Base-by-base conservation (phyloP, 2,113 vertebrate species). In the Thunnus maccoyii region DNA sequence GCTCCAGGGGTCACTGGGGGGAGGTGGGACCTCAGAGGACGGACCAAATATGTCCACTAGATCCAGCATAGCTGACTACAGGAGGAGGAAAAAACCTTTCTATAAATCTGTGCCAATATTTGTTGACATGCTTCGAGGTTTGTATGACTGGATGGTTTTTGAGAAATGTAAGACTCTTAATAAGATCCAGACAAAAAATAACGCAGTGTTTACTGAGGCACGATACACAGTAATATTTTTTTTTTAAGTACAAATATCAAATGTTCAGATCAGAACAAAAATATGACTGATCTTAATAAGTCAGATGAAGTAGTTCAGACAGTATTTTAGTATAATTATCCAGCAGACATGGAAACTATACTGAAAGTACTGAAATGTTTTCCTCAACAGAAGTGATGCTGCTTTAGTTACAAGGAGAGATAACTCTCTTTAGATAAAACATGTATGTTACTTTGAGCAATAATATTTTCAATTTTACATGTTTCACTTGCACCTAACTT, bases 41-140 rank as follows among this genome's bases (percentile, higher is more conserved):
- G 96, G 82, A 18, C 95, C 94, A 2, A 99, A 99, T 87, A 99
- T 94, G 86, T 99, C 97, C 18, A 96, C 96, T 76, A 99, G 94
- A 76, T 99, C 97, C 91, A 97, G 85, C 92, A 97, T 95, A 76
- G 96, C 96, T 16, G 97, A 97, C 98, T 99, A 93, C 1, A 76
- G 87, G 89, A 50, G 76, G 65, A 79, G 92, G 66, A 80, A 70
- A 25, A 15, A 18, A 14, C 2, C 16, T 15, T n/a, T 22, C 12
- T 57, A 11, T 62, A 13, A 48, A 27, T 66, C 25, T 54, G 60
- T 64, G 46, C 5, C 32, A 16, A 66, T 3, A 12, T 16, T 63
- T 8, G 55, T 20, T 15, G 27, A 51, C 46, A 12, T 41, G 46
- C 2, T 72, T 64, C 22, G 8, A 22, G 2, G 36, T 52, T 69